Evolutionary conservation across 2,113 vertebrate genomes (phyloP).

Genomic region (Ciconia stormi): DNA sequence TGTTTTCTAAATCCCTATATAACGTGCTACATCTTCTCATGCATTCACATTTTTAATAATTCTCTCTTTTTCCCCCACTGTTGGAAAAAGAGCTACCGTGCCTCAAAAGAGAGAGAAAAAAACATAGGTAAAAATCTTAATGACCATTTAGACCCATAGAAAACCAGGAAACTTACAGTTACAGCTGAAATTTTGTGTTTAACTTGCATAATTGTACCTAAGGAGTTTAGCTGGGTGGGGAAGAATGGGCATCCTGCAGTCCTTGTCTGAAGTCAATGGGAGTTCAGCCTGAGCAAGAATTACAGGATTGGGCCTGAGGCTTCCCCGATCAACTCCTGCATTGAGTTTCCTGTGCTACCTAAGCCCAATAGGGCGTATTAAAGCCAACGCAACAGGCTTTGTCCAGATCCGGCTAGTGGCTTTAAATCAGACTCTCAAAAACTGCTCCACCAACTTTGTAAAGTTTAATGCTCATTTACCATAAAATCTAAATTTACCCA

Average conservation of each 20-base stretch:
- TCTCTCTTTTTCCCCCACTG: neutral
- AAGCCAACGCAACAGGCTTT: slow-evolving; percentile 33
- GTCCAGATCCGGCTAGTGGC: neutral
- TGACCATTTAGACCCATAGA: neutral
- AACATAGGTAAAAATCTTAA: neutral
- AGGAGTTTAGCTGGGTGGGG: neutral
- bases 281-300: neutral
- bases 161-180: neutral
- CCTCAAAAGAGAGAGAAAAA: neutral
- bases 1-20: neutral
- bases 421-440: slow-evolving; percentile 16
- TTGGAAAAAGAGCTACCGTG: neutral
- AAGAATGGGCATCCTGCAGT: neutral
- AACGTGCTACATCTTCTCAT: neutral
- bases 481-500: neutral
- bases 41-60: neutral
- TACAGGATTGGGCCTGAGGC: neutral
- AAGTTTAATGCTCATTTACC: neutral
- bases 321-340: neutral
- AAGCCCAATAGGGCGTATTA: neutral
- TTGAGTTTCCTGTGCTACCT: neutral
- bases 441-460: neutral
- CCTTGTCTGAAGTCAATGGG: neutral
- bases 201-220: neutral
- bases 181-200: neutral